phyloP scores from a whole-genome alignment of 2,113 vertebrate genomes.

The Myiozetetes cayanensis region DNA sequence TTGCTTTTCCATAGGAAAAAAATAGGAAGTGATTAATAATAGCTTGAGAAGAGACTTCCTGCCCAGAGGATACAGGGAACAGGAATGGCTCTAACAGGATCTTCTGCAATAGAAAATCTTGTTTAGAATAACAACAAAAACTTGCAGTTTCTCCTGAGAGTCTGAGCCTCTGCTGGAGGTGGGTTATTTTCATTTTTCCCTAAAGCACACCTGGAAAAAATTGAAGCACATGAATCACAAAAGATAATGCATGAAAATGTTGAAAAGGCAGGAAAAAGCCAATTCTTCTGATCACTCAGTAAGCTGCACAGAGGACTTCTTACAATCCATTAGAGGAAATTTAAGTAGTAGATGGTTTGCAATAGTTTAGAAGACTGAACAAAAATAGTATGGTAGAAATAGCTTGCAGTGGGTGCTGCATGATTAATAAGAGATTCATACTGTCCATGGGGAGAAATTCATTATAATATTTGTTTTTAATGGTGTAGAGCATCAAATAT shows the following conservation, averaged over 20 bases:
- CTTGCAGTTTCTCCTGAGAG: not conserved
- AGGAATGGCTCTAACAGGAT: not conserved
- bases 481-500: not conserved
- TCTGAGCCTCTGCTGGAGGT: not conserved
- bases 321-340: not conserved
- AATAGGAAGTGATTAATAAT: not conserved
- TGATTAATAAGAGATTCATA: not conserved
- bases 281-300: not conserved
- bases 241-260: not conserved
- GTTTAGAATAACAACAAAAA: slow-evolving; percentile 12
- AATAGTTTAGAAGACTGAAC: not conserved
- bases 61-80: not conserved
- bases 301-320: not conserved
- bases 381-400: not conserved
- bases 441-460: not conserved
- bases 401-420: not conserved
- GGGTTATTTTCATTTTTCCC: not conserved
- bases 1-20: slow-evolving; percentile 24
- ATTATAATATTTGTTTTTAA: not conserved
- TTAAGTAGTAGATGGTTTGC: not conserved
- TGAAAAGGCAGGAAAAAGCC: not conserved
- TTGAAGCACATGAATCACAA: not conserved
- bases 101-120: not conserved
- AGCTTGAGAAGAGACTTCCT: not conserved
- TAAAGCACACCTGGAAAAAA: slow-evolving; percentile 20